Base-by-base conservation (phyloP, 92 coral and sea anemone species). In the Porites cylindrica region DNA sequence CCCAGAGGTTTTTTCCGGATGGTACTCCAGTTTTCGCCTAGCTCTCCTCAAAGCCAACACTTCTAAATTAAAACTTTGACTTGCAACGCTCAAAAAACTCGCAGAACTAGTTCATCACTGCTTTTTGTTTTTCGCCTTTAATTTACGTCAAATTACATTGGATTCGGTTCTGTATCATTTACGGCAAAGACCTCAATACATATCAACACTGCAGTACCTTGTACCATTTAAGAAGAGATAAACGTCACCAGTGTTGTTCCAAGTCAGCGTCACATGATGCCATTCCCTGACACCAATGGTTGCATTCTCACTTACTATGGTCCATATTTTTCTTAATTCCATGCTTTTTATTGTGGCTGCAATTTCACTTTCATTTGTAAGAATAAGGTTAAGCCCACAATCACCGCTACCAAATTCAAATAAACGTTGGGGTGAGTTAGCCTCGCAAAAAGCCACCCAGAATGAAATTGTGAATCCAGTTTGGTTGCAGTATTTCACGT, bases 401-500 rank as follows among this genome's bases (percentile, higher is more conserved):
- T 78, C 91, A 54, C 91, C 88, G 58, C 85, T 66, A 61, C 94
- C 94, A 78, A 91, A 91, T 17, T 20, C 63, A 8, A 91, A 67
- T 50, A 91, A 76, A 7, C 73, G 89, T 13, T 88, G 82, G 12
- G 23, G 32, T 20, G 73, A 19, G 23, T 68, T 14, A 77, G 83
- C 47, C 21, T 91, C 89, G 6, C 59, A 64, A 18, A 89, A 72
- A 76, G 86, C 82, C 64, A 92, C 88, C 97, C 97, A 94, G 67
- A 92, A 51, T 73, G 93, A 89, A 75, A 91, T 59, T 17, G 89
- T 89, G 68, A 94, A 18, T 23, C 97, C 97, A 47, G 85, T 88
- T 73, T 82, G 79, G 20, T 81, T 66, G 83, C 97, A 94, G 72
- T 72, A 72, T 24, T 68, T 59, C 29, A 82, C 88, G 70, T 94